Evolutionary conservation across 2,797 vertebrate species (phyloP), one percentile per base, ranked within the genome.

Genomic region (Pangasius macronema): DNA sequence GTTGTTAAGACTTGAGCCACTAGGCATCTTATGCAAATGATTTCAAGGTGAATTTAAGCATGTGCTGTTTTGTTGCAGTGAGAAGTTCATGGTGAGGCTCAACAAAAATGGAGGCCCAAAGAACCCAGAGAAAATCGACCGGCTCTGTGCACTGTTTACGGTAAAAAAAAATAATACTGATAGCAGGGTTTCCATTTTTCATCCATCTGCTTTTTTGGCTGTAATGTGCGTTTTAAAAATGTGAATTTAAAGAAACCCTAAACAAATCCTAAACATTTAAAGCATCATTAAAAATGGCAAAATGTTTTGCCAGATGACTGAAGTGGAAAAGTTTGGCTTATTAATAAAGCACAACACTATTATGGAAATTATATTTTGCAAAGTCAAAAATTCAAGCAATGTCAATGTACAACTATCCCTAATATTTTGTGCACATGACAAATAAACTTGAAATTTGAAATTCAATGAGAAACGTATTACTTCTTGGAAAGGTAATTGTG

Each of bases 101-200:
- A 99, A 99, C 95, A 99, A 99, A 96, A 99, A 98, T 0, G 99
- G 99, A 92, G 98, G 97, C 87, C 98, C 98, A 92, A 98, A 97
- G 95, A 99, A 99, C 90, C 98, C 97, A 0, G 99, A 99, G 95
- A 99, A 99, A 92, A 97, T 97, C 30, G 99, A 99, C 89, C 97
- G 98, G 68, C 97, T 99, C 92, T 99, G 98, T 89, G 97, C 98
- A 3, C 96, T 99, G 90, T 99, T 99, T 94, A 99, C 98, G 94
- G 99, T 99, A 96, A 91, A 86, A 20, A 3, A 20, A 22, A 82
- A 61, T 18, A 42, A 33, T 18, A 8, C 33, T 22, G 80, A 46
- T 2, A 22, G 4, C 30, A 55, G 5, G 30, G 5, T 36, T 68
- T 63, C 22, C 30, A 39, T 55, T 46, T 72, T 39, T 53, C 9